Evolutionary conservation across 2,113 vertebrate genomes (phyloP), one percentile per base, ranked within the genome.

Genomic region (Pionites leucogaster): DNA sequence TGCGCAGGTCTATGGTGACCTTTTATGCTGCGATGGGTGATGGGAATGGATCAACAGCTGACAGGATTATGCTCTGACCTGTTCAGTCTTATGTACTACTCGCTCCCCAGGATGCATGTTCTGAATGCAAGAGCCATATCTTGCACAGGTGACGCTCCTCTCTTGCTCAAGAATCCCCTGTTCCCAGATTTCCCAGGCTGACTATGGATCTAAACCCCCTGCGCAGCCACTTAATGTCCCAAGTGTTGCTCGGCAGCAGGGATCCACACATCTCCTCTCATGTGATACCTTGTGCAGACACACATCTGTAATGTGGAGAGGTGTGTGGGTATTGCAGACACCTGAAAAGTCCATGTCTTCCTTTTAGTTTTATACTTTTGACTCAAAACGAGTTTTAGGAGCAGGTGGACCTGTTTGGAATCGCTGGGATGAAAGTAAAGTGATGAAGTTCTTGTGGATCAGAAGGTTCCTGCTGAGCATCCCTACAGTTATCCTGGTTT

Each of bases 11-110:
- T 81, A 23, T 27, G 23, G 53, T 67, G 46, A 28, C 17, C 11
- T 52, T 75, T 70, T 47, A 74, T 0, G 0, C 14, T 27, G 11
- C 11, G 13, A 27, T 2, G 6, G 41, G 46, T 0, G 0, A 46
- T 19, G 25, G 62, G 39, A 80, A 88, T 20, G 37, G 33, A 88
- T 70, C 68, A 64, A 47, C 13, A 64, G 11, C 16, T 16, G 37
- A 35, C 29, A 79, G 49, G 14, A 64, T 64, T 46, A 57, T 55
- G 15, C 33, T 69, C 60, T 41, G 35, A 41, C 24, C 27, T 62
- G 44, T 55, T 62, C 55, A 64, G 49, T 46, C 17, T 59, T 44
- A 47, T 5, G 37, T 18, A 41, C 47, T 63, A 29, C 25, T 50
- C 2, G 2, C 24, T 68, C 63, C 25, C 17, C 13, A 37, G 62